These are phyloP conservation scores for Listronotus oregonensis DNA, from an alignment of 1,140 invertebrate species.

Conservation along the genomic window DNA sequence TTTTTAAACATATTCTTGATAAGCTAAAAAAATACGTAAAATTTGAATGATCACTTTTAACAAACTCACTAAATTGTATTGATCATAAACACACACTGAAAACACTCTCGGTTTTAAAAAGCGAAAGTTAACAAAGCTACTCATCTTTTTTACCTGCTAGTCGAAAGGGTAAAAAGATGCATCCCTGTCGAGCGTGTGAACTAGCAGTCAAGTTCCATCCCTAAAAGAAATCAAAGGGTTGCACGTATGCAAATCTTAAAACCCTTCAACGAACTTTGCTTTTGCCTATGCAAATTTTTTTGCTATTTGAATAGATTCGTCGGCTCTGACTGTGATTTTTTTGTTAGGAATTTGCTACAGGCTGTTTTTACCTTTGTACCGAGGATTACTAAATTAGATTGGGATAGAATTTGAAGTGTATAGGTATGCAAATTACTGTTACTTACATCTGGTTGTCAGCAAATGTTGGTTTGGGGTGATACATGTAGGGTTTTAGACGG, in stretches of 20 bases:
- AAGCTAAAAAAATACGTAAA: too few relatives aligned
- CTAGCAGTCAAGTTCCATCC: slow-evolving; percentile 28
- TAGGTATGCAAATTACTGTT: slow-evolving; percentile 13
- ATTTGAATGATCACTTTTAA: too few relatives aligned
- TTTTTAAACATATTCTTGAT: too few relatives aligned
- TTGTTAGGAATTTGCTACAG: slow-evolving; percentile 16
- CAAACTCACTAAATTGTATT: too few relatives aligned
- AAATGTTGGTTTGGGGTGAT: neutral
- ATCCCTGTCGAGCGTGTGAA: slow-evolving; percentile 22
- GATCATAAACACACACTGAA: neutral
- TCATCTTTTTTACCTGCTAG: slow-evolving; percentile 20
- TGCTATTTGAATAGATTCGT: slow-evolving; percentile 2
- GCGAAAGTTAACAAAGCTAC: slow-evolving; percentile 29
- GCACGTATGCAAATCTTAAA: too few relatives aligned
- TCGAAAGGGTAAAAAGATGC: slow-evolving; percentile 18
- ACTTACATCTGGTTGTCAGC: neutral
- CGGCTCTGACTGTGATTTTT: slow-evolving; percentile 17
- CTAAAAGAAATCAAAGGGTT: slow-evolving; percentile 1
- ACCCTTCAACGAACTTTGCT: too few relatives aligned
- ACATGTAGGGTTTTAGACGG: neutral
- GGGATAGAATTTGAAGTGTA: slow-evolving; percentile 3
- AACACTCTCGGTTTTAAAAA: slow-evolving; percentile 7
- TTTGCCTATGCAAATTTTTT: too few relatives aligned
- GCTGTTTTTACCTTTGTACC: slow-evolving; percentile 12
- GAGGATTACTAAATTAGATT: slow-evolving; percentile 2